Base-by-base conservation (phyloP, 2,113 vertebrate species). In the Callorhinus ursinus region DNA sequence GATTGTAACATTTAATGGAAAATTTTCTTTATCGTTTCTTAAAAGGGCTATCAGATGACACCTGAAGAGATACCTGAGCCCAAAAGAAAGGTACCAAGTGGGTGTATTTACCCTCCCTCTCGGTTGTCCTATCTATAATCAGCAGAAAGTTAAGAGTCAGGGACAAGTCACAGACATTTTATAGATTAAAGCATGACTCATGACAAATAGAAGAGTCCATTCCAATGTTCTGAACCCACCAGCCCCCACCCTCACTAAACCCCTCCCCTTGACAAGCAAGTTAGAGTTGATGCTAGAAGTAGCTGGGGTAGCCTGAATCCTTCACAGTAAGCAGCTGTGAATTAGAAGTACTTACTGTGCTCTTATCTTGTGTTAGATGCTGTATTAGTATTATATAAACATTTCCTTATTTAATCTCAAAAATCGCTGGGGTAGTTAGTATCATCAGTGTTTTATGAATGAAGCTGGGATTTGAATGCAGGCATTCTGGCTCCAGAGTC, bases 381-480 rank as follows among this genome's bases (percentile, higher is more conserved):
- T 91, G 1, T n/a, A n/a, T 67, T 88, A 53, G 13, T 59, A 65
- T 59, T 31, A 26, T 8, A 31, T 85, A 93, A 76, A 63, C 6
- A 39, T 67, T 82, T 95, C 67, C 77, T 76, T 90, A 93, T 31
- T 86, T 86, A 87, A 71, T 82, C 72, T 69, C n/a, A 82, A 82
- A 49, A 67, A 10, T 69, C 31, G 33, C 71, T 89, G 53, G 26
- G 24, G 51, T 74, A 65, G 42, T 94, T 72, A 85, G 55, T 15
- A 69, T 69, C 65, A 93, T 72, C 61, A 36, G 46, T 69, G 72
- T 83, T 77, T 86, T 93, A 28, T 36, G 55, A 96, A 61, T 14
- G 9, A 93, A 69, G 49, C 12, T 57, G 51, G 80, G 55, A 76
- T 76, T 61, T 39, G 77, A 72, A 69, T 10, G 3, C 59, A 85